Evolutionary conservation across 2,797 vertebrate species (phyloP).

Genomic region (Calcarius lapponicus): DNA sequence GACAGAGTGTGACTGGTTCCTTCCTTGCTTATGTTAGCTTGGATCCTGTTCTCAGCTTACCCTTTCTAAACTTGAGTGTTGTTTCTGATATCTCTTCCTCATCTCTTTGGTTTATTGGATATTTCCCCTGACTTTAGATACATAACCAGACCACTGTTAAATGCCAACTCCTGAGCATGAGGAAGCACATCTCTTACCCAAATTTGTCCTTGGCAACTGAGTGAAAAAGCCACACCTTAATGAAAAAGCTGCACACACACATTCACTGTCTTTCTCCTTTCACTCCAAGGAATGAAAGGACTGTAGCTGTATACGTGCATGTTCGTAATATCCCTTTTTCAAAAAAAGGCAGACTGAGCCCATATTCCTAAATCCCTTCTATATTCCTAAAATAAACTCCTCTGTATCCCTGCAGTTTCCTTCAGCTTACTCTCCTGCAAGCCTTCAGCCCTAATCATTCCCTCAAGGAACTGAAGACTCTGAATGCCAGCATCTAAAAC

Average conservation of each 20-base stretch:
- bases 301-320: background rate
- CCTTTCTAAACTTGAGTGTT: background rate
- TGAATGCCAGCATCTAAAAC: background rate
- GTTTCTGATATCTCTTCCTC: background rate
- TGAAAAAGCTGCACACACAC: background rate
- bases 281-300: background rate
- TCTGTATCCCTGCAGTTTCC: background rate
- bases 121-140: background rate
- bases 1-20: background rate
- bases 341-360: background rate
- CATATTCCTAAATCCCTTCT: background rate
- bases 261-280: background rate
- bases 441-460: background rate
- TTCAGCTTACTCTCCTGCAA: background rate
- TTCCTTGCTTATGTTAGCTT: background rate
- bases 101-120: background rate
- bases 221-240: background rate
- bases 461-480: background rate
- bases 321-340: background rate
- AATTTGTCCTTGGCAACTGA: background rate
- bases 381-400: background rate
- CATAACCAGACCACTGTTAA: background rate
- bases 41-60: background rate
- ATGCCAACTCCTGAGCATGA: background rate
- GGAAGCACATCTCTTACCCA: background rate